Evolutionary conservation across 2,888 invertebrate genomes (phyloP).

Genomic region (Microchrysa polita): DNA sequence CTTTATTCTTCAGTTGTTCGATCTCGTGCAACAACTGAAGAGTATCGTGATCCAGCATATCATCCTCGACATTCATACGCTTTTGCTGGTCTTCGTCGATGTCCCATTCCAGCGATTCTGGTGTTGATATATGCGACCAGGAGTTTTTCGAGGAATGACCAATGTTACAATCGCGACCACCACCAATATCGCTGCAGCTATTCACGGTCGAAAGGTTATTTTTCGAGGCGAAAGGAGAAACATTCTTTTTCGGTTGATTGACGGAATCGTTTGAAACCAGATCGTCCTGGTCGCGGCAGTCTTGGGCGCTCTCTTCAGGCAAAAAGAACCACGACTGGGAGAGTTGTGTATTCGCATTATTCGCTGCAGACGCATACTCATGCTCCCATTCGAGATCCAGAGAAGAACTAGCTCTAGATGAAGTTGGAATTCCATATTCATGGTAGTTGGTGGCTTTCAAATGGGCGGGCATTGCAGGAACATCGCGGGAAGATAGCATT

Average conservation of each 20-base stretch:
- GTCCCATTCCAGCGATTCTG: slow-evolving; percentile 77
- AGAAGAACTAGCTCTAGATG: slow-evolving; percentile 72
- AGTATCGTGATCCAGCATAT: slow-evolving; percentile 72
- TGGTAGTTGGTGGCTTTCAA: slow-evolving; percentile 20
- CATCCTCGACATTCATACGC: slow-evolving; percentile 62
- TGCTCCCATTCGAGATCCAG: slow-evolving; percentile 78
- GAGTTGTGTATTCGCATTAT: neutral
- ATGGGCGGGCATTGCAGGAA: neutral
- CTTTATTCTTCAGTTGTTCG: slow-evolving; percentile 72
- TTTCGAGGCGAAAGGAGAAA: neutral
- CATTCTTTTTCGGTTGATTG: neutral
- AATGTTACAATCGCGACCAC: slow-evolving; percentile 50
- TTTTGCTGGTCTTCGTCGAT: slow-evolving; percentile 66
- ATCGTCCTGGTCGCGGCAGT: slow-evolving; percentile 36
- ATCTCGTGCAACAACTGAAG: slow-evolving; percentile 74
- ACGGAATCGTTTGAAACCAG: slow-evolving; percentile 14
- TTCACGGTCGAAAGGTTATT: neutral
- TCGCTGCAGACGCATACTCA: slow-evolving; percentile 62
- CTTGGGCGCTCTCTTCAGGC: slow-evolving; percentile 46
- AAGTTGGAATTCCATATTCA: slow-evolving; percentile 58
- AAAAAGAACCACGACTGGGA: slow-evolving; percentile 48
- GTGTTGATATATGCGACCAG: slow-evolving; percentile 72
- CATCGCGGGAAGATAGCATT: slow-evolving; percentile 58
- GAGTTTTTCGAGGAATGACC: slow-evolving; percentile 64
- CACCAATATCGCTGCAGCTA: neutral